Evolutionary conservation across 2,888 invertebrate species (phyloP), one percentile per base, ranked within the genome.

Genomic region (Pachymerium ferrugineum): DNA sequence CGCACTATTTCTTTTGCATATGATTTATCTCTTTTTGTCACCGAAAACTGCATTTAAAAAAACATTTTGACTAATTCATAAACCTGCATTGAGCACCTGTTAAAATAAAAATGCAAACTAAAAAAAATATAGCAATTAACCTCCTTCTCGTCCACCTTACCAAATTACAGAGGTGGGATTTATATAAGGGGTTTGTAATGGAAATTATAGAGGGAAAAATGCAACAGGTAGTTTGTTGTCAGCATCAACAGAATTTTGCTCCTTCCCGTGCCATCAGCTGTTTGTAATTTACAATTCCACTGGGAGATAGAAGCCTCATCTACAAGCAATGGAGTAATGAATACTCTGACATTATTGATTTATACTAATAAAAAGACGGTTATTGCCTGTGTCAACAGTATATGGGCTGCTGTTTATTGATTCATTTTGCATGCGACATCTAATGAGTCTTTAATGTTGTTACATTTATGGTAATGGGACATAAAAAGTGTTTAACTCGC

Each of bases 171-270:
- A 62, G 28, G 62, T 62, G 28, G 1, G 12, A 22, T 25, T 25
- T 25, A 12, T 25, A 62, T 62, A 62, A 62, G 62, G 12, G 25
- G 8, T 28, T 25, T 62, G 19, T 54, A 19, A 54, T 54, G 54
- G 19, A 62, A 62, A 62, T 62, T 62, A 62, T 62, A 62, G 62
- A 62, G 62, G 62, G 28, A 25, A 6, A 1, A 22, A 10, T 10
- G 62, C 62, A 62, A 62, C 62, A 62, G 62, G 62, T 62, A 14
- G 62, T 62, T 62, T 62, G 62, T 62, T 62, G 62, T 25, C 62
- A 25, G 28, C 25, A 62, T 28, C 62, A 14, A 22, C 25, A 38
- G 28, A 28, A 62, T 10, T 54, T 54, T 25, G 62, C n/a, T 62
- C 62, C 25, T 22, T 62, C 28, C 62, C 28, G 25, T 62, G 28